phyloP scores from a whole-genome alignment of 2,888 invertebrate species.

The Prionchulus punctatus region DNA sequence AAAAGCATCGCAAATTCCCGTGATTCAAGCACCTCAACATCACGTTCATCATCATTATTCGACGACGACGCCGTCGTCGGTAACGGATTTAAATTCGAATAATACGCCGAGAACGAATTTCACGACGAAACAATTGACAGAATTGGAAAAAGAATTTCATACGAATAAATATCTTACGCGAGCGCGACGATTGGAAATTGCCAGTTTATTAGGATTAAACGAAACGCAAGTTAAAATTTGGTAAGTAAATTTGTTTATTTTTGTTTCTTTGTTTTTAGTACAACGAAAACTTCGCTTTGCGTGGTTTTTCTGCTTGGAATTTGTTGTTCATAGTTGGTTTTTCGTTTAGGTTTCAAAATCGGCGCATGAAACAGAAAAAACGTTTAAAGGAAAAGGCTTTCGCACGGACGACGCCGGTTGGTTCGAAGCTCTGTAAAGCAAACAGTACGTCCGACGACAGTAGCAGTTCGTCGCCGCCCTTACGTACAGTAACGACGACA shows the following conservation, averaged over 20 bases:
- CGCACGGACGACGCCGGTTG: background rate
- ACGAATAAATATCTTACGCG: conserved; percentile 96
- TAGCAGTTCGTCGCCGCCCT: no score
- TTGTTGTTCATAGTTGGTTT: no score
- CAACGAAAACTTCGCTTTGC: background rate
- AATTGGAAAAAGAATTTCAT: conserved; percentile 97
- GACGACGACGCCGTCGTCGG: no score
- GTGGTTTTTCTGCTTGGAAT: no score
- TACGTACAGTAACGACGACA: no score
- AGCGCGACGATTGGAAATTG: conserved; percentile 90
- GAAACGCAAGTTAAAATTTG: conserved; percentile 61
- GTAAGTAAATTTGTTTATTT: conserved; percentile 27
- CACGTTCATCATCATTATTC: no score
- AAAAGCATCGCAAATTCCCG: no score
- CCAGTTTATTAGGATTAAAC: conserved; percentile 81
- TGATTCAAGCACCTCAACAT: no score
- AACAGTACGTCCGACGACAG: no score
- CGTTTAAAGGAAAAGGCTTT: conserved; percentile 58
- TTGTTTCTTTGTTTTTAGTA: background rate
- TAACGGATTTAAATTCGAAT: no score
- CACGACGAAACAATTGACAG: conserved; percentile 96
- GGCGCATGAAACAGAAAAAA: conserved; percentile 96
- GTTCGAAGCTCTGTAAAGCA: no score
- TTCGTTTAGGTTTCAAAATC: conserved; percentile 70
- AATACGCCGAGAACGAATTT: conserved; percentile 64